phyloP scores from a whole-genome alignment of 2,888 invertebrate genomes.

The Azorinus chamasolen region DNA sequence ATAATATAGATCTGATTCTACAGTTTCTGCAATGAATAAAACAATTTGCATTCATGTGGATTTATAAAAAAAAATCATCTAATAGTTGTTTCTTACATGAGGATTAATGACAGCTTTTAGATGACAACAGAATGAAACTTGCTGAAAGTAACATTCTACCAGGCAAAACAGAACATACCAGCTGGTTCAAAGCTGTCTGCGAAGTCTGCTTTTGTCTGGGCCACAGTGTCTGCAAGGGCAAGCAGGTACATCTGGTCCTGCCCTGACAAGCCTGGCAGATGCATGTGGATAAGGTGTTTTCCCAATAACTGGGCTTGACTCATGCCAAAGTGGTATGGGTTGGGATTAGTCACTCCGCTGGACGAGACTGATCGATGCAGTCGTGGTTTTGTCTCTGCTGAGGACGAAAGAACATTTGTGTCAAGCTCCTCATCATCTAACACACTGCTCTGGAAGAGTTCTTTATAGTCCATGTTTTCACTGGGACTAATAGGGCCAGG shows the following conservation, averaged over 20 bases:
- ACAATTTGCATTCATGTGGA: too few species aligned
- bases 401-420: slow-evolving; percentile 73
- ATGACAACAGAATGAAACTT: too few species aligned
- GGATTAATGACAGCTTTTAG: too few species aligned
- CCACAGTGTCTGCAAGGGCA: slow-evolving; percentile 98
- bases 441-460: slow-evolving; percentile 89
- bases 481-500: slow-evolving; percentile 43
- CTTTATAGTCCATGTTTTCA: slow-evolving; percentile 91
- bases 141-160: too few species aligned
- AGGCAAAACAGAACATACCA: too few species aligned
- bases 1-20: too few species aligned
- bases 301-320: slow-evolving; percentile 79
- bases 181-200: slow-evolving; percentile 75
- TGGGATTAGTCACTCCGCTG: slow-evolving; percentile 37
- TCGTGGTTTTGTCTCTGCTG: slow-evolving; percentile 89
- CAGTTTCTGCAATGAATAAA: too few species aligned
- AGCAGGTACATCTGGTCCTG: slow-evolving; percentile 99
- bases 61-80: too few species aligned
- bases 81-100: too few species aligned
- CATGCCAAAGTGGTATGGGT: slow-evolving; percentile 80
- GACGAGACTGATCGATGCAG: slow-evolving; percentile 87
- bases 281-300: slow-evolving; percentile 93
- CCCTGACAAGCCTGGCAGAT: slow-evolving; percentile 93
- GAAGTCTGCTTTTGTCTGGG: slow-evolving; percentile 87
- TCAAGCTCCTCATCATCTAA: slow-evolving; percentile 74